Base-by-base conservation (phyloP, 2,888 invertebrate species). In the Caenorhabditis wallacei region DNA sequence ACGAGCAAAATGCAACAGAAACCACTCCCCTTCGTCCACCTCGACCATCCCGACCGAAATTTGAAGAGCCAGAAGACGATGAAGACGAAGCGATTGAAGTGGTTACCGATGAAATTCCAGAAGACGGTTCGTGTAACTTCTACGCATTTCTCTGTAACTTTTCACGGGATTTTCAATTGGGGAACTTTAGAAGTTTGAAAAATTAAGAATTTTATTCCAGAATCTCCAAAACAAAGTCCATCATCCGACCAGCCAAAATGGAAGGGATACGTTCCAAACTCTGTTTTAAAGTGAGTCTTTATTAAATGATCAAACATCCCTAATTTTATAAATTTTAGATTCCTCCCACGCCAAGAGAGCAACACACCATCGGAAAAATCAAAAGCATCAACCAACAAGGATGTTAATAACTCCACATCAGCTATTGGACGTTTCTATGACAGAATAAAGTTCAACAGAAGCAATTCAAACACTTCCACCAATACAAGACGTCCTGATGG, bases 21-120 rank as follows among this genome's bases (percentile, higher is more conserved):
- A 83, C 70, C 13, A 79, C 83, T 1, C 83, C 83, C 4, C 56
- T 83, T 2, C 74, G 83, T 13, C 83, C 83, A 3, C 79, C 83
- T 20, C 46, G 83, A 57, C 83, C 79, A 35, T 79, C 79, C 0
- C 37, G 79, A 2, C 72, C 69, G 26, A 72, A 63, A 30, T 72
- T 78, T 22, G 70, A 75, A 26, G 80, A 80, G 46, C 63, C 69
- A 7, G 72, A 80, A 40, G 76, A 71, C 10, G 74, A 72, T 16
- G 71, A 54, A 18, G 75, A 82, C 64, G 57, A 79, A 16, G 37
- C 66, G 2, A 51, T 70, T 16, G 74, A 74, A 53, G 64, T 70
- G 1, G 70, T 64, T 5, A 63, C 69, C 0, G 70, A 70, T 0
- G 57, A 48, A 4, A 40, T 54, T 7, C 20, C 56, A 5, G 82